Percentiles rank a stretch among this genome's conserved stretches.
Conservation (phyloP, 2,888 invertebrate species). For the Adineta ricciae region DNA sequence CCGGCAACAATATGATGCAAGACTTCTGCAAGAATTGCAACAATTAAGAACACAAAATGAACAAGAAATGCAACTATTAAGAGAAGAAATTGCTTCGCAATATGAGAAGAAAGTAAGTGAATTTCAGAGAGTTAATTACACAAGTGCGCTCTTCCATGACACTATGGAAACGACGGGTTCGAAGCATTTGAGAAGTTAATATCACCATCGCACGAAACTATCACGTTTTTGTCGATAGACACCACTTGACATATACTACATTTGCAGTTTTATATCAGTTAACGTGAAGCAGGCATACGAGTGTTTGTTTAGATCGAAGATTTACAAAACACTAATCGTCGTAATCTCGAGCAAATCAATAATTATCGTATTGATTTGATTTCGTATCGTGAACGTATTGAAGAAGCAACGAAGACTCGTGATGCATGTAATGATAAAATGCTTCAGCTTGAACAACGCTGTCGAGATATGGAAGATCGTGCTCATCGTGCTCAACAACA, state of each 20-base stretch:
- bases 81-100: slow-evolving; percentile 53
- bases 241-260: no score
- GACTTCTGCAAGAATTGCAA: slow-evolving; percentile 76
- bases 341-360: slow-evolving; percentile 19
- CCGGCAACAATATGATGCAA: slow-evolving; percentile 83
- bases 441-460: slow-evolving; percentile 55
- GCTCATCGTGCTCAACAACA: slow-evolving; percentile 69
- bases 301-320: not conserved
- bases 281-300: no score
- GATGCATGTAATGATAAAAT: slow-evolving; percentile 17
- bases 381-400: not conserved
- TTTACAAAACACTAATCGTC: not conserved
- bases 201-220: no score
- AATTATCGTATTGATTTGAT: not conserved
- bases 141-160: no score
- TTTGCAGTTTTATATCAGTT: no score
- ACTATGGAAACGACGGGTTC: no score
- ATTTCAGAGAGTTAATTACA: not conserved
- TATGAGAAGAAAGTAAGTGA: slow-evolving; percentile 37
- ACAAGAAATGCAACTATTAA: slow-evolving; percentile 71
- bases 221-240: no score
- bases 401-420: not conserved
- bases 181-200: no score
- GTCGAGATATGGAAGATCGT: slow-evolving; percentile 71
- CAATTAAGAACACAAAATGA: slow-evolving; percentile 87